phyloP scores from a whole-genome alignment of 2,888 invertebrate genomes.

The Pseudococcus jackbeardsleyi region DNA sequence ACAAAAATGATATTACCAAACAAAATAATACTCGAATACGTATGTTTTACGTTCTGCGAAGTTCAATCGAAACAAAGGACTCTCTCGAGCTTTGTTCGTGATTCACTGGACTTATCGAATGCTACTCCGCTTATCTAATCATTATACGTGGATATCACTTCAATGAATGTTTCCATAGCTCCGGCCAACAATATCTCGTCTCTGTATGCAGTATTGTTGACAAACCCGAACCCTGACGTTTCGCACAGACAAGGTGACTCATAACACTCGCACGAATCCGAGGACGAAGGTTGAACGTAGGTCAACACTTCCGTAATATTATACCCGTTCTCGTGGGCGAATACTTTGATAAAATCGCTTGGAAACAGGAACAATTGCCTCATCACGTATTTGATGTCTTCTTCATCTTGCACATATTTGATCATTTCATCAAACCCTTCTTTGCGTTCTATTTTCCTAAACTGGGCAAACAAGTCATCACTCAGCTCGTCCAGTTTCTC shows the following conservation, averaged over 20 bases:
- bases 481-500: not conserved
- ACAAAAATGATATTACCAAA: not conserved
- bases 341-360: not conserved
- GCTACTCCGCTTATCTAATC: not conserved
- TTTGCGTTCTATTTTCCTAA: not conserved
- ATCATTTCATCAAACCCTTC: not conserved
- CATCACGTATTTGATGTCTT: not conserved
- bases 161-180: not conserved
- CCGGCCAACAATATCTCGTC: not conserved
- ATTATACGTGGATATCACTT: not conserved
- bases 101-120: not conserved
- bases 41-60: too few species aligned
- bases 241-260: not conserved
- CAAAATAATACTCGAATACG: not conserved
- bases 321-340: slow-evolving; percentile 7
- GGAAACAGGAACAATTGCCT: slow-evolving; percentile 15
- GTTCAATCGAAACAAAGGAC: too few species aligned
- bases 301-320: not conserved
- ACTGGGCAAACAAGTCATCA: not conserved
- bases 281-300: not conserved
- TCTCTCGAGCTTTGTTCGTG: too few species aligned
- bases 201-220: not conserved
- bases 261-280: not conserved
- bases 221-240: not conserved
- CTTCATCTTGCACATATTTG: not conserved